These are phyloP conservation scores for Siniperca chuatsi DNA, from an alignment of 2,113 vertebrate species.

Conservation along the genomic window DNA sequence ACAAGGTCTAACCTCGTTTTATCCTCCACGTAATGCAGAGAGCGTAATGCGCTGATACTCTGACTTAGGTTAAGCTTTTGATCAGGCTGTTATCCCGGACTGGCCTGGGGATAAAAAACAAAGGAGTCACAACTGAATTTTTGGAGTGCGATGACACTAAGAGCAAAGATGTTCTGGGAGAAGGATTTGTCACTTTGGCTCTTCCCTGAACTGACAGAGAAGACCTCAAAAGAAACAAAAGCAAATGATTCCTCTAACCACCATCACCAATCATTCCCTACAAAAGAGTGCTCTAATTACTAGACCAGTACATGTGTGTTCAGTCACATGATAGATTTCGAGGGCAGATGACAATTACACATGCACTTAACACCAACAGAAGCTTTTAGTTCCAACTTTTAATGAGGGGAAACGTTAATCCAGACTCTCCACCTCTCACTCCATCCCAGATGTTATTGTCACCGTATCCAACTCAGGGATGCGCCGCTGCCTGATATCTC, in stretches of 20 bases:
- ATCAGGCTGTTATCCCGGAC: conserved; percentile 69
- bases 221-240: conserved; percentile 56
- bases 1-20: conserved; percentile 67
- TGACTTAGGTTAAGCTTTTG: conserved; percentile 73
- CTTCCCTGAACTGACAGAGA: conserved; percentile 46
- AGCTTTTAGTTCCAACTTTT: conserved; percentile 64
- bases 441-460: conserved; percentile 26
- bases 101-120: conserved; percentile 61
- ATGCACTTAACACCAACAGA: conserved; percentile 23
- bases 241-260: conserved; percentile 25
- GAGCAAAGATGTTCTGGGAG: conserved; percentile 51
- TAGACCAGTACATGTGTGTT: conserved; percentile 5
- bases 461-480: conserved; percentile 14
- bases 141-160: conserved; percentile 54
- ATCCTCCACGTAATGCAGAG: conserved; percentile 41
- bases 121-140: conserved; percentile 67
- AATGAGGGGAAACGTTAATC: conserved; percentile 75
- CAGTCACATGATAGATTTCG: conserved; percentile 55
- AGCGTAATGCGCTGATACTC: conserved; percentile 62
- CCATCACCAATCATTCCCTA: not conserved
- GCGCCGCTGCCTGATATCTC: conserved; percentile 1
- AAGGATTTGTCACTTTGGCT: conserved; percentile 72
- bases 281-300: conserved; percentile 31
- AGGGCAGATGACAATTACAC: conserved; percentile 52
- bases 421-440: conserved; percentile 30